Evolutionary conservation across 2,113 vertebrate species (phyloP), one percentile per base, ranked within the genome.

Genomic region (Rhagologus leucostigma): DNA sequence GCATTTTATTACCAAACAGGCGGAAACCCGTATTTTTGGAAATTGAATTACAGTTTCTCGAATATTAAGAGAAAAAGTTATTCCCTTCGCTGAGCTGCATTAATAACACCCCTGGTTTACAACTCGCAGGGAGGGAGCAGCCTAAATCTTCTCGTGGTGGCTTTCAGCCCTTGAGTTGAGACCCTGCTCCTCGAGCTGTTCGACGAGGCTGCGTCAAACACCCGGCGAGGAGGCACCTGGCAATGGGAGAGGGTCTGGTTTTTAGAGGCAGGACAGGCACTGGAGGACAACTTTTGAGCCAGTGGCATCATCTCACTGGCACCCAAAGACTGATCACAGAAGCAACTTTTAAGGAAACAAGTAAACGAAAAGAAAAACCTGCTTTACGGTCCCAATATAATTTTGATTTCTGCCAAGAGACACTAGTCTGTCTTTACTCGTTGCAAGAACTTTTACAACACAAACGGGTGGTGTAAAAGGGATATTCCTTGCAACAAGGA

Each of bases 31-130:
- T 81, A 29, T 37, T 96, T 94, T 89, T 68, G 32, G 73, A 90
- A 94, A 84, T 23, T 71, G 60, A 94, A 86, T 95, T 94, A 86
- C 46, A 8, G 46, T 64, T 89, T 44, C 76, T 86, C 78, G 88
- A 92, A 78, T 90, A 81, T 92, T 90, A 79, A 93, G 67, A 80
- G 49, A 41, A 63, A n/a, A 91, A 84, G 56, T 77, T 77, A 37
- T 39, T 83, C 76, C 60, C 56, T 68, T 85, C 0, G 0, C 59
- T 35, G 47, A 92, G 82, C 76, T 4, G 7, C 79, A 18, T 78
- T 62, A 84, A 70, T 64, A 91, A 93, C 33, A 35, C 3, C 82
- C 49, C 41, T 93, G 69, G 12, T 92, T 81, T 81, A 81, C 44
- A 64, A 5, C 81, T 81, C 2, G 0, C 63, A 26, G 15, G 22